A percentile compares a stretch with the other conserved stretches of the same genome.
Evolutionary conservation across 2,888 invertebrate genomes (phyloP).

Genomic region (Papilio protenor): DNA sequence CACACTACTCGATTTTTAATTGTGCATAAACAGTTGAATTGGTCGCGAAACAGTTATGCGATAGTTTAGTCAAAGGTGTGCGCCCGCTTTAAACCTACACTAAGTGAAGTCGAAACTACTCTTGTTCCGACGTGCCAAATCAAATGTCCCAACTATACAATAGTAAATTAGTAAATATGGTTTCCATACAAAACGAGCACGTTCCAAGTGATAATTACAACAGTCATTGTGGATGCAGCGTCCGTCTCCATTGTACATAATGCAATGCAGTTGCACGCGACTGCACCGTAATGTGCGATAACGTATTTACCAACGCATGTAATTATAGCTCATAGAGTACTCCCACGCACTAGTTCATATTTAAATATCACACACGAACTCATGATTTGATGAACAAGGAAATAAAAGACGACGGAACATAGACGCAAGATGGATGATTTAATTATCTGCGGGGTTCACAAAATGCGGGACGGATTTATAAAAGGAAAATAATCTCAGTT

Average conservation of each 20-base stretch:
- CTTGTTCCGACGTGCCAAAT: neutral
- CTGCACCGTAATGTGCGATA: conserved; percentile 6
- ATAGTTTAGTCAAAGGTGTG: too few species aligned
- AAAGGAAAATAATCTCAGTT: neutral
- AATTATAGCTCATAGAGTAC: neutral
- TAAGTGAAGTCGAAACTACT: neutral
- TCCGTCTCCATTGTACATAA: conserved; percentile 12
- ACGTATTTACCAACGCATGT: neutral
- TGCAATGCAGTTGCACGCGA: conserved; percentile 28
- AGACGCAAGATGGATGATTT: neutral
- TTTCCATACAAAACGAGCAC: conserved; percentile 23
- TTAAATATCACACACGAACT: neutral
- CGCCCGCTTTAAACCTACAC: too few species aligned
- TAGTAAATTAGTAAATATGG: neutral
- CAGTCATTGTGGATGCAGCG: conserved; percentile 8
- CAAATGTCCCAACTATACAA: neutral
- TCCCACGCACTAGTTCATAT: conserved; percentile 6
- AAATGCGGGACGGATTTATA: neutral
- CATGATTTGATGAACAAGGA: neutral
- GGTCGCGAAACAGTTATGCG: too few species aligned
- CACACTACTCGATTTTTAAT: too few species aligned
- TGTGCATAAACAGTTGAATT: too few species aligned
- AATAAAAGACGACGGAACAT: neutral
- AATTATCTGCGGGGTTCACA: neutral
- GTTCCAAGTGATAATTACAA: conserved; percentile 24